Evolutionary conservation across 2,888 invertebrate species (phyloP).

Genomic region (Campopleginae sp.): DNA sequence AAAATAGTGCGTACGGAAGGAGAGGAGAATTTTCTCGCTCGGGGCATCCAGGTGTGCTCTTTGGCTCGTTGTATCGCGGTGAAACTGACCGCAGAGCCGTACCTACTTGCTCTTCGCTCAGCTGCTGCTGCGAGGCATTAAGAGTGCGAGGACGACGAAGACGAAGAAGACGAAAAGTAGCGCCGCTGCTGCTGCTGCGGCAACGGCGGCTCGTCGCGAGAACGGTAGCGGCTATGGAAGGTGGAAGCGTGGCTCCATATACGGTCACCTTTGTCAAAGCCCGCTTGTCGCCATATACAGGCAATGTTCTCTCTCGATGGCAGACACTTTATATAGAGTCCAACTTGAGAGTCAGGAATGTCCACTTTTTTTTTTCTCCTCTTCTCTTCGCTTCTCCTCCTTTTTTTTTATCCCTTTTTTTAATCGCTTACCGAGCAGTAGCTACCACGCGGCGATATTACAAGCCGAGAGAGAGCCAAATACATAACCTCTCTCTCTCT

Average conservation of each 20-base stretch:
- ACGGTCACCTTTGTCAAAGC: conserved; percentile 84
- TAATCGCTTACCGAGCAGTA: conserved; percentile 53
- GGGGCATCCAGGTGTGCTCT: conserved; percentile 63
- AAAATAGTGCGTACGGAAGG: conserved; percentile 51
- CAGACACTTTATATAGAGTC: conserved; percentile 82
- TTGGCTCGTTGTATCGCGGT: conserved; percentile 32
- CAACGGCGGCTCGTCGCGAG: not conserved
- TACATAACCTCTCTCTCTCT: not conserved
- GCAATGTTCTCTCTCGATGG: conserved; percentile 82
- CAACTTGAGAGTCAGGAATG: conserved; percentile 82
- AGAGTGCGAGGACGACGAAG: conserved; percentile 4
- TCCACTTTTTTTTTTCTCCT: conserved; percentile 76
- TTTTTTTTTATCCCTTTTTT: conserved; percentile 65
- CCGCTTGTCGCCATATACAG: conserved; percentile 83
- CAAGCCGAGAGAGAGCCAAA: conserved; percentile 27
- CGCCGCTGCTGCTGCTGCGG: not conserved
- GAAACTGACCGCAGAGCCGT: conserved; percentile 45
- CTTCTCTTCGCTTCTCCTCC: conserved; percentile 39
- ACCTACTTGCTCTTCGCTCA: not conserved
- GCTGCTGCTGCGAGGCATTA: conserved; percentile 13
- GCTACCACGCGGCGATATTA: conserved; percentile 42
- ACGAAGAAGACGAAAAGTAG: conserved; percentile 46
- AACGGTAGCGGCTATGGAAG: conserved; percentile 76
- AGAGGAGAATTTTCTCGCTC: conserved; percentile 46
- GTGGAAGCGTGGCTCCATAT: conserved; percentile 82